phyloP scores from a whole-genome alignment of 1,140 invertebrate genomes.

The Pygmarrhopalites habei region DNA sequence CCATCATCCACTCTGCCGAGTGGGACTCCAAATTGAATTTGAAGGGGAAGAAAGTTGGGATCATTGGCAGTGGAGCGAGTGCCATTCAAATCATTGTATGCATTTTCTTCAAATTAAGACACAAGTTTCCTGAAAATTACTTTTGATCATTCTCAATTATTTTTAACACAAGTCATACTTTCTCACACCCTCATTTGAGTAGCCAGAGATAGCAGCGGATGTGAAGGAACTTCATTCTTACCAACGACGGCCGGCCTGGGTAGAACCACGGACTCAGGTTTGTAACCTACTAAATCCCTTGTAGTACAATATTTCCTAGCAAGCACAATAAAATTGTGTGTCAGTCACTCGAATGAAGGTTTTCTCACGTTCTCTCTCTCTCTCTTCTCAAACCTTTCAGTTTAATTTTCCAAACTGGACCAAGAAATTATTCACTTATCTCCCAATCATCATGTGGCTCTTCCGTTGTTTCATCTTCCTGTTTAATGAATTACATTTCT shows the following conservation, averaged over 20 bases:
- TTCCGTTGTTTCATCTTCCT: neutral
- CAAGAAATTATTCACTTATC: slow-evolving; percentile 3
- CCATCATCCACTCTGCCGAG: slow-evolving; percentile 22
- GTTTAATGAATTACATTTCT: neutral
- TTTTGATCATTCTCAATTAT: too few species aligned
- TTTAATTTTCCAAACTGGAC: neutral
- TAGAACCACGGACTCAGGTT: slow-evolving; percentile 1
- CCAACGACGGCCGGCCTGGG: slow-evolving; percentile 26
- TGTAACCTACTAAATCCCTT: too few species aligned
- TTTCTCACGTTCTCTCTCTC: too few species aligned
- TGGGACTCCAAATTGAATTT: slow-evolving; percentile 22
- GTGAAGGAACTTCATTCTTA: slow-evolving; percentile 26
- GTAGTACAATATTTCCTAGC: too few species aligned
- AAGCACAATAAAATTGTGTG: too few species aligned
- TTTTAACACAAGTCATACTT: too few species aligned
- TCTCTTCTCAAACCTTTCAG: too few species aligned
- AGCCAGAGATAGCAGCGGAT: slow-evolving; percentile 20
- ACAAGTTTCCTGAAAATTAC: too few species aligned
- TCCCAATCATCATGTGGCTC: slow-evolving; percentile 13
- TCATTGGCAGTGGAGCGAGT: slow-evolving; percentile 27
- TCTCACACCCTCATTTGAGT: too few species aligned
- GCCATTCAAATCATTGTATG: slow-evolving; percentile 34
- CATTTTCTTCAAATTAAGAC: too few species aligned
- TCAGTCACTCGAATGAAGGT: too few species aligned
- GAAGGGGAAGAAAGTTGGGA: slow-evolving; percentile 20